Percentiles rank a stretch among this genome's conserved stretches.
These are phyloP conservation scores for Xyrichtys novacula DNA, from an alignment of 2,797 vertebrate species.

Conservation along the genomic window DNA sequence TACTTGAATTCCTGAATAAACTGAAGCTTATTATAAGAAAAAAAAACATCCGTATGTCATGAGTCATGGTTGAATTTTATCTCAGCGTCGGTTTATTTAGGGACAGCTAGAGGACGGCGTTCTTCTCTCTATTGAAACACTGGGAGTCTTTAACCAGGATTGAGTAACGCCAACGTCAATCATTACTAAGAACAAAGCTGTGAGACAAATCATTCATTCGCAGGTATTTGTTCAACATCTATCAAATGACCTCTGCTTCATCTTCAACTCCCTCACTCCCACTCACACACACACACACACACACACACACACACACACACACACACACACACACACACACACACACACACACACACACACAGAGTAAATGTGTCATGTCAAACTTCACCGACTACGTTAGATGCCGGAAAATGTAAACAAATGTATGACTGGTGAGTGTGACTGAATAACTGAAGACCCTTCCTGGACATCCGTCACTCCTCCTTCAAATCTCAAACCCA, in stretches of 20 bases:
- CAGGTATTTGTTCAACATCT: slow-evolving; percentile 22
- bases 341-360: slow-evolving; percentile 10
- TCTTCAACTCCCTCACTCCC: slow-evolving; percentile 16
- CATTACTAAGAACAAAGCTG: slow-evolving; percentile 66
- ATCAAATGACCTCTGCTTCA: slow-evolving; percentile 37
- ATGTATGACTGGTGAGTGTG: slow-evolving; percentile 27
- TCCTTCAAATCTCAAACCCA: slow-evolving; percentile 12
- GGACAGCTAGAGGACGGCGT: not conserved
- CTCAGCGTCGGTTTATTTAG: not conserved
- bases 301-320: slow-evolving; percentile 8
- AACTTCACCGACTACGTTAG: not conserved
- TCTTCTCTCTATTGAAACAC: slow-evolving; percentile 1
- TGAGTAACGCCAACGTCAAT: slow-evolving; percentile 75
- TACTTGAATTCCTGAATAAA: too few relatives aligned
- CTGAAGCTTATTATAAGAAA: too few relatives aligned
- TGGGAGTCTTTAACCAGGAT: slow-evolving; percentile 59
- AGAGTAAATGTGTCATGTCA: slow-evolving; percentile 3
- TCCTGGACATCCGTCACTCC: slow-evolving; percentile 35
- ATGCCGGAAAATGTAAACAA: slow-evolving; percentile 26
- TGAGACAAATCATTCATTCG: slow-evolving; percentile 24
- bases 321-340: slow-evolving; percentile 19
- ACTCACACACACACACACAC: slow-evolving; percentile 21
- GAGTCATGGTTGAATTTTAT: not conserved
- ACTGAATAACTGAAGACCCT: slow-evolving; percentile 67
- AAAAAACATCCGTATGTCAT: too few relatives aligned